Conservation (phyloP, 1,140 invertebrate genomes). For the Sitophilus oryzae region DNA sequence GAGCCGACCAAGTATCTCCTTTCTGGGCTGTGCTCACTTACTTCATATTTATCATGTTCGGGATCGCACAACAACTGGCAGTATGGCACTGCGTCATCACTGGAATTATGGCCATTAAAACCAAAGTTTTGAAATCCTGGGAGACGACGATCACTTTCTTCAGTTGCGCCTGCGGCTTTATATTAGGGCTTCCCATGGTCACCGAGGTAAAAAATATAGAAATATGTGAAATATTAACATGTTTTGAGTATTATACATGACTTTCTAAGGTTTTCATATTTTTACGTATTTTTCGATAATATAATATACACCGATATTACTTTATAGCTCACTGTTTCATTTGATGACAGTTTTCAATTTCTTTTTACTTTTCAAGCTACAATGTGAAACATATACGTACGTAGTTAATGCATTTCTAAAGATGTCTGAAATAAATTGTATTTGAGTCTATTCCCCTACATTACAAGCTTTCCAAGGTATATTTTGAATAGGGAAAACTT, state of each 20-base stretch:
- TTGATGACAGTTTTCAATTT: neutral
- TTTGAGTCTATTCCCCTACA: too few relatives aligned
- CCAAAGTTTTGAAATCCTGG: conserved; percentile 64
- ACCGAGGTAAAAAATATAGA: conserved; percentile 65
- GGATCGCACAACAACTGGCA: conserved; percentile 70
- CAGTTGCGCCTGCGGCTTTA: conserved; percentile 74
- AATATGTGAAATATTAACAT: neutral
- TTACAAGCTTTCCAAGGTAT: too few relatives aligned
- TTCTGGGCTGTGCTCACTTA: conserved; percentile 86
- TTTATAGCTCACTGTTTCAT: neutral
- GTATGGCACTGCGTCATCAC: conserved; percentile 71
- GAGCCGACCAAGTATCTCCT: conserved; percentile 63
- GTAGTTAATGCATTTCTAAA: too few relatives aligned
- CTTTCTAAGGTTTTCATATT: too few relatives aligned
- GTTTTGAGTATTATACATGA: too few relatives aligned
- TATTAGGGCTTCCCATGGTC: conserved; percentile 80
- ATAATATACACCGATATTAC: too few relatives aligned
- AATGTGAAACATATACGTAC: too few relatives aligned
- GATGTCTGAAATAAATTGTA: too few relatives aligned
- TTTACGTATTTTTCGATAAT: too few relatives aligned
- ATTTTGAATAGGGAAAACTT: too few relatives aligned
- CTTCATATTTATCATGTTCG: conserved; percentile 77
- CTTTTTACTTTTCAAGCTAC: neutral
- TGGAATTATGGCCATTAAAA: conserved; percentile 71
- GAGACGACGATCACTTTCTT: conserved; percentile 82